A percentile compares a stretch with the other conserved stretches of the same genome.
These are phyloP conservation scores for Rhynchotus rufescens DNA, from an alignment of 2,797 vertebrate genomes.

Conservation along the genomic window DNA sequence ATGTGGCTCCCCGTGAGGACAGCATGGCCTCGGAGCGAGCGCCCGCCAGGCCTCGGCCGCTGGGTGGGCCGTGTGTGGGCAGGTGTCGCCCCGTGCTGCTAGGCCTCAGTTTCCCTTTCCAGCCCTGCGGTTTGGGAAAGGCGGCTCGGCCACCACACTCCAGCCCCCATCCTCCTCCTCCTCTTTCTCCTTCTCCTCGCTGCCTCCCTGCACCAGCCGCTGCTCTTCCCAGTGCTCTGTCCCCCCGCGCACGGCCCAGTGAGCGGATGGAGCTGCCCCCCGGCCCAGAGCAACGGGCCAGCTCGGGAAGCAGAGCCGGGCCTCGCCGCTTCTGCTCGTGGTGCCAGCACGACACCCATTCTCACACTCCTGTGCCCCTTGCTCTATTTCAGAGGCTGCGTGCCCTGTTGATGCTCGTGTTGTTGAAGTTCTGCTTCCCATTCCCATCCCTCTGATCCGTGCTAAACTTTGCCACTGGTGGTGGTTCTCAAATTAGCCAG, in stretches of 20 bases:
- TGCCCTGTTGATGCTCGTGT: not conserved
- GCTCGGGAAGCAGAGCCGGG: not conserved
- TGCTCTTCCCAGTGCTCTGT: not conserved
- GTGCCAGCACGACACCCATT: not conserved
- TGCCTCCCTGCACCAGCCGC: not conserved
- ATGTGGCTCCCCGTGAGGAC: no score
- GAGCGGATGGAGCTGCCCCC: not conserved
- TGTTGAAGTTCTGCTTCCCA: not conserved
- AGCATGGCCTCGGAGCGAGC: no score
- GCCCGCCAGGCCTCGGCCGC: no score
- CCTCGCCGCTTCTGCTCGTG: not conserved
- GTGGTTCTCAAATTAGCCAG: not conserved
- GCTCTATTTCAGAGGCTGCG: not conserved
- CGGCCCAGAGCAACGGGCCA: not conserved
- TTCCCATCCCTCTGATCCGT: not conserved
- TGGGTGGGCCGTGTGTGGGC: no score
- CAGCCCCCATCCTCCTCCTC: not conserved
- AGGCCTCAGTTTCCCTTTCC: no score
- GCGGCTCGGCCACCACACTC: not conserved
- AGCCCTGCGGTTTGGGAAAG: not conserved
- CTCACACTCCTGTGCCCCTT: not conserved
- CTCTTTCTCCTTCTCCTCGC: not conserved
- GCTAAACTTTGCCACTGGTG: not conserved
- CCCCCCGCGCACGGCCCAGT: not conserved
- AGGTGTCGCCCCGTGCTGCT: no score